Evolutionary conservation across 2,113 vertebrate genomes (phyloP), one percentile per base, ranked within the genome.

Genomic region (Xiphophorus hellerii): DNA sequence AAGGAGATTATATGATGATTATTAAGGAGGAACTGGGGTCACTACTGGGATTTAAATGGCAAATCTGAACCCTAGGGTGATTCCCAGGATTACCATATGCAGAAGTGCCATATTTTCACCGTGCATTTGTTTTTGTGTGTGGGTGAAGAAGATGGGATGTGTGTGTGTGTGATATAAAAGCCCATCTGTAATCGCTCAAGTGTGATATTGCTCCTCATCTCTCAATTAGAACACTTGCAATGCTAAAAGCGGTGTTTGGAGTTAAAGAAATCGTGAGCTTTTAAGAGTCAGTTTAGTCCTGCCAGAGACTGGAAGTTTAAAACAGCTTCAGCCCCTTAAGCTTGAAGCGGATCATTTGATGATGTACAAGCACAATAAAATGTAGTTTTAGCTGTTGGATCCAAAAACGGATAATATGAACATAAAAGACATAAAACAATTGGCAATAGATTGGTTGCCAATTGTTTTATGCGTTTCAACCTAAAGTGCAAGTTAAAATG

Each of bases 181-280:
- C 84, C 86, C 87, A 88, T 92, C 89, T 92, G 92, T 76, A 84
- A 81, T 85, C 87, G 84, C 76, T 84, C 87, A 81, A 83, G 87
- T 91, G 88, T 87, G 88, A 93, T 90, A 89, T 90, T 92, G 85
- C 80, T 66, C 81, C 74, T 91, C 89, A 90, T 92, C 77, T 89
- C 87, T 92, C 87, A 90, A 91, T 93, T 89, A 91, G 60, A 87
- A 78, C 84, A 78, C 69, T 86, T 82, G 74, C 67, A 29, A 71
- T 77, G 58, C 73, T 60, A 77, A 82, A 73, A 73, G 66, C 71
- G 60, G 39, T 75, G 66, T 79, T 71, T 76, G 69, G 35, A 69
- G 71, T 67, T 33, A 74, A 71, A 30, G 62, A 69, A 77, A 30
- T 75, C 42, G 48, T 71, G 60, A 82, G 73, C 67, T 76, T 72